A percentile compares a stretch with the other conserved stretches of the same genome.
phyloP scores from a whole-genome alignment of 2,888 invertebrate species.

The Chrysomela aeneicollis region DNA sequence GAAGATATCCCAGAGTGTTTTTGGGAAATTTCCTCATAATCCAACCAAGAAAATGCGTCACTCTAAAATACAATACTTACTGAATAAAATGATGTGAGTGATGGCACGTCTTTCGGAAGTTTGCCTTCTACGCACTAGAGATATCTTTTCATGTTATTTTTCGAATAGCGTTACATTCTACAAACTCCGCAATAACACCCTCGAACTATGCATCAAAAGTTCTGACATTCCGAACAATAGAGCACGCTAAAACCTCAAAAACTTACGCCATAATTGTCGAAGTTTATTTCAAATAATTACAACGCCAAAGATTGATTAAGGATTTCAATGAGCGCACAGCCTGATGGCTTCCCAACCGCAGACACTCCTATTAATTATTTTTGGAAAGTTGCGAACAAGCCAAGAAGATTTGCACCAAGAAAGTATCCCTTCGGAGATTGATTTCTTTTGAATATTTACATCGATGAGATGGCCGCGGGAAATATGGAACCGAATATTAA shows the following conservation, averaged over 20 bases:
- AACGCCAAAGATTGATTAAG: slow-evolving; percentile 42
- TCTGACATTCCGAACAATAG: slow-evolving; percentile 28
- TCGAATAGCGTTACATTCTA: neutral
- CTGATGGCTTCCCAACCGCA: slow-evolving; percentile 28
- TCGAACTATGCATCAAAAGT: slow-evolving; percentile 22
- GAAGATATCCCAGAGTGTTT: too few relatives aligned
- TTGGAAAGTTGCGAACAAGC: slow-evolving; percentile 35
- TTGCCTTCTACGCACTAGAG: too few relatives aligned
- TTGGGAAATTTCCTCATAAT: too few relatives aligned
- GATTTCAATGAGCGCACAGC: slow-evolving; percentile 36
- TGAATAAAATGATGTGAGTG: too few relatives aligned
- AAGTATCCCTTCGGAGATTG: slow-evolving; percentile 36
- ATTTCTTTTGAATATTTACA: slow-evolving; percentile 38
- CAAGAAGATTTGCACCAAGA: slow-evolving; percentile 33
- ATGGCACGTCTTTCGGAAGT: too few relatives aligned
- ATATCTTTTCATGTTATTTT: neutral
- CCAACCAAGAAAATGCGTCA: too few relatives aligned
- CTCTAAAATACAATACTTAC: too few relatives aligned
- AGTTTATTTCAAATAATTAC: slow-evolving; percentile 41
- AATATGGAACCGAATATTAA: slow-evolving; percentile 33
- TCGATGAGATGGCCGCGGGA: slow-evolving; percentile 32
- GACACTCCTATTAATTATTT: slow-evolving; percentile 41
- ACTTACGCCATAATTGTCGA: slow-evolving; percentile 38
- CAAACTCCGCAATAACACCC: slow-evolving; percentile 9
- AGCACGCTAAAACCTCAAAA: slow-evolving; percentile 19